These are phyloP conservation scores for Ridgeia piscesae DNA, from an alignment of 1,140 invertebrate genomes.

Conservation along the genomic window DNA sequence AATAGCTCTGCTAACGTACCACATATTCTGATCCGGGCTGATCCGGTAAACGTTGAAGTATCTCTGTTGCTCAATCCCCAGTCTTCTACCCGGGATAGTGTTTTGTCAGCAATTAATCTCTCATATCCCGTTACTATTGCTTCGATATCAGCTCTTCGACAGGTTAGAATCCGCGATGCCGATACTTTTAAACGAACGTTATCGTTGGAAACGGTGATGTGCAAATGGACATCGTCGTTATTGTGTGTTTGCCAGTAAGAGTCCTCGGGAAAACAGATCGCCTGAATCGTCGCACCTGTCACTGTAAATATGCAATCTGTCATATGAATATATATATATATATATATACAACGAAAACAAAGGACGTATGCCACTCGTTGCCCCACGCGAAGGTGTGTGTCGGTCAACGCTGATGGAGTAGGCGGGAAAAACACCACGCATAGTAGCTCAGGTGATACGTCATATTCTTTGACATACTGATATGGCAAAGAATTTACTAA, in stretches of 20 bases:
- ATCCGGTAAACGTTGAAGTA: no score
- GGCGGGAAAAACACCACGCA: neutral
- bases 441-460: neutral
- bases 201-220: neutral
- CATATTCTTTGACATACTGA: neutral
- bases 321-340: neutral
- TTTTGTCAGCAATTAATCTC: neutral
- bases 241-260: neutral
- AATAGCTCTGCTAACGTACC: no score
- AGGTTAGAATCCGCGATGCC: neutral
- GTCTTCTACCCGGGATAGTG: no score
- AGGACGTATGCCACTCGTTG: neutral
- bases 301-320: neutral
- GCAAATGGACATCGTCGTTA: neutral
- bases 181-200: neutral
- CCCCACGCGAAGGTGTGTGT: neutral
- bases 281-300: neutral
- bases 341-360: neutral
- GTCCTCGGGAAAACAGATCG: neutral
- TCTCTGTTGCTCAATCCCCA: no score
- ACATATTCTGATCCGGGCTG: no score
- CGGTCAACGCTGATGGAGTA: neutral
- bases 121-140: neutral
- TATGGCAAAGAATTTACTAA: neutral
- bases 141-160: neutral